Conservation (phyloP, 2,113 vertebrate species). For the Aplodontia rufa region DNA sequence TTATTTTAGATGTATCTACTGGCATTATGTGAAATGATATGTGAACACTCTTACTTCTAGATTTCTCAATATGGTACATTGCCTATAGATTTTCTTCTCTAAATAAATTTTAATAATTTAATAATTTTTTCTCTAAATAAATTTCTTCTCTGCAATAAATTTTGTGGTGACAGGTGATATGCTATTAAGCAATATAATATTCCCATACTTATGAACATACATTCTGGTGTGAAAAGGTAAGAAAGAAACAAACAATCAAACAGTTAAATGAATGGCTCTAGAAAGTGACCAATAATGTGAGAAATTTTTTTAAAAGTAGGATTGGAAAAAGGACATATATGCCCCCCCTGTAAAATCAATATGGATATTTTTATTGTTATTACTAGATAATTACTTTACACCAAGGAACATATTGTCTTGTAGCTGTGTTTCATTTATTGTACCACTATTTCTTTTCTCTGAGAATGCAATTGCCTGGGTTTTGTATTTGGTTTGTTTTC, state of each 20-base stretch:
- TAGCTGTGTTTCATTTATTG: background rate
- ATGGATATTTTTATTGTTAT: background rate
- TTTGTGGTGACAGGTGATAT: background rate
- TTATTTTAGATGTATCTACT: background rate
- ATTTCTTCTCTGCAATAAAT: background rate
- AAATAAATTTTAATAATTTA: too few relatives aligned
- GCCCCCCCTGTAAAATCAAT: background rate
- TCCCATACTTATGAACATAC: background rate
- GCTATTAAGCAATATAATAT: background rate
- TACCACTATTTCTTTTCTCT: background rate
- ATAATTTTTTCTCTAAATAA: too few relatives aligned
- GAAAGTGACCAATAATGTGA: background rate
- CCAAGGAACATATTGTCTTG: background rate
- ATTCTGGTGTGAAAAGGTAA: background rate
- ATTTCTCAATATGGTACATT: background rate
- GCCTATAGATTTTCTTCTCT: background rate
- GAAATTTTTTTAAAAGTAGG: background rate
- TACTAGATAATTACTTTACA: background rate
- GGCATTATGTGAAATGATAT: background rate
- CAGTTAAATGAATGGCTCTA: background rate
- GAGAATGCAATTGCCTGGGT: background rate
- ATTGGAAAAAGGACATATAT: background rate
- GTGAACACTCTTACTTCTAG: background rate
- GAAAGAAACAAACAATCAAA: background rate
- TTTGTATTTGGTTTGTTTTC: slow-evolving; percentile 23